Evolutionary conservation across 2,797 vertebrate genomes (phyloP).

Genomic region (Gila robusta): DNA sequence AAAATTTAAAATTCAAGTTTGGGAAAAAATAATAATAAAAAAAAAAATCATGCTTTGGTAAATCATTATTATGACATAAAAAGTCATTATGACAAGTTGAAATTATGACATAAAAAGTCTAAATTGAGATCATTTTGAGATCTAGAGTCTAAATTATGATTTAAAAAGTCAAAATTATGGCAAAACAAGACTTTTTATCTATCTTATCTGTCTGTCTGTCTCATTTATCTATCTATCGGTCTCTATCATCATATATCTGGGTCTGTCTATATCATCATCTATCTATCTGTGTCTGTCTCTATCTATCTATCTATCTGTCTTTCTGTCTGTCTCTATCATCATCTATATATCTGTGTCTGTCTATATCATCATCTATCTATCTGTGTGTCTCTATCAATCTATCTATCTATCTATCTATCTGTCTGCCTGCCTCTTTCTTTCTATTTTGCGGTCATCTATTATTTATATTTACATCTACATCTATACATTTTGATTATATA

Average conservation of each 20-base stretch:
- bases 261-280: accelerated
- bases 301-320: neutral
- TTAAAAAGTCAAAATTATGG: neutral
- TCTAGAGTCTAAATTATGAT: neutral
- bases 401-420: accelerated
- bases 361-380: neutral
- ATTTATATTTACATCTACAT: neutral
- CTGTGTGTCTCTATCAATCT: accelerated
- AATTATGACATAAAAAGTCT: neutral
- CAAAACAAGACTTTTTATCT: neutral
- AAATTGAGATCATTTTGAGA: neutral
- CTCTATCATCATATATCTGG: accelerated
- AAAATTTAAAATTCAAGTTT: neutral
- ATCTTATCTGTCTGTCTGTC: neutral
- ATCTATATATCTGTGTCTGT: neutral
- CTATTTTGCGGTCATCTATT: neutral
- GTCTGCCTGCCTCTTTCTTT: no score
- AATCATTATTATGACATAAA: neutral
- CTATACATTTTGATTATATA: neutral
- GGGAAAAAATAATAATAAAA: neutral
- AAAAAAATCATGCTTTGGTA: neutral
- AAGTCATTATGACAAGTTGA: neutral
- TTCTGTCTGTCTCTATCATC: neutral
- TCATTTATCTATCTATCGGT: neutral
- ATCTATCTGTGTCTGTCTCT: neutral